Base-by-base conservation (phyloP, 2,113 vertebrate species). In the Hiodon alosoides region DNA sequence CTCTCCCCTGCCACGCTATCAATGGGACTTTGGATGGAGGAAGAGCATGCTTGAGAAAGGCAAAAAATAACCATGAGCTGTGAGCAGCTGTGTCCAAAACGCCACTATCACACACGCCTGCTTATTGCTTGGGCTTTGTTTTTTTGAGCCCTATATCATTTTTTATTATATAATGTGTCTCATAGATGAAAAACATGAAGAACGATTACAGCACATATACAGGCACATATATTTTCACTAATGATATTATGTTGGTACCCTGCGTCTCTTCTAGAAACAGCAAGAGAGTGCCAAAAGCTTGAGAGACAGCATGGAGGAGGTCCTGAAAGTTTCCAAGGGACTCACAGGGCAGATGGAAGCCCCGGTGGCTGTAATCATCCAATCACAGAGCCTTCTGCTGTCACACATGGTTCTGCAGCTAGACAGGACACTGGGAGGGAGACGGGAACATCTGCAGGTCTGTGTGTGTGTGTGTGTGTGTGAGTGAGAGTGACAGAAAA, bases 371-470 rank as follows among this genome's bases (percentile, higher is more conserved):
- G 0, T 68, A 55, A 65, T 92, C 72, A 81, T 95, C 64, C 85
- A 86, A 75, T 87, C 89, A 60, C 84, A 92, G 78, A 91, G 91
- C 60, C 75, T 80, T 53, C 70, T 91, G 69, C 82, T 90, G 7
- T 87, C 91, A 4, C 91, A 93, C 17, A 90, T 86, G 14, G 83
- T 90, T 62, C 77, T 85, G 58, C 90, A 86, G 84, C 81, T 95
- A 81, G 83, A 91, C 71, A 87, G 86, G 80, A 85, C 79, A 52
- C 78, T 95, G 51, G 81, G 82, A 31, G 75, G 67, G 77, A 94
- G 89, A 77, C 77, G 85, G 75, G 76, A 82, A 51, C 89, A 92
- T 48, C 86, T 94, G 73, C 88, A 94, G 94, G 96, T 98, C 80
- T 7, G 47, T 17, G n/a, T 5, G 31, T 5, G 11, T 65, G 47